A percentile compares a stretch with the other conserved stretches of the same genome.
phyloP scores from a whole-genome alignment of 2,797 vertebrate species.

The Pseudopleuronectes americanus region DNA sequence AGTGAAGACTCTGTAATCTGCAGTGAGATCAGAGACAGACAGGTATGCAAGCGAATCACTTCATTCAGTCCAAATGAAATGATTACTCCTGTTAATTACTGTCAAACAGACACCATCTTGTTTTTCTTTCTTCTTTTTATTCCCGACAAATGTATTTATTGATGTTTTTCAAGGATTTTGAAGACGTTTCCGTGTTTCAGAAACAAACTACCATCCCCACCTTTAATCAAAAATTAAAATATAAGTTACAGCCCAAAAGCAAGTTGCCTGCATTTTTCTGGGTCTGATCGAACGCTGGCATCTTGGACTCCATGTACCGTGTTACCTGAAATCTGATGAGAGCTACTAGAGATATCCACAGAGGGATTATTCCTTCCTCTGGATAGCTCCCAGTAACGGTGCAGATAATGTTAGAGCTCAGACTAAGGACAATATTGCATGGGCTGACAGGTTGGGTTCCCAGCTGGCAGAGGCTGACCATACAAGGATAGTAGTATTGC shows the following conservation, averaged over 20 bases:
- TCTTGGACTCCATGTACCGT: background rate
- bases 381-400: constrained; percentile 39
- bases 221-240: background rate
- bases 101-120: too few species aligned
- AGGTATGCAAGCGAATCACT: too few species aligned
- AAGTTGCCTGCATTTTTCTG: background rate
- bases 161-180: too few species aligned
- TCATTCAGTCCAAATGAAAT: too few species aligned
- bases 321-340: constrained; percentile 27
- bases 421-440: constrained; percentile 64
- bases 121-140: too few species aligned
- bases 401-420: constrained; percentile 60
- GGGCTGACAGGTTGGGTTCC: constrained; percentile 68
- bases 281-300: background rate
- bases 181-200: too few species aligned
- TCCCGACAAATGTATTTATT: too few species aligned
- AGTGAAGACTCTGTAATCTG: too few species aligned
- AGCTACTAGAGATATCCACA: constrained; percentile 31
- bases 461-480: constrained; percentile 72
- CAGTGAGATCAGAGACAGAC: too few species aligned
- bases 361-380: constrained; percentile 47
- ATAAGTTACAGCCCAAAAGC: background rate
- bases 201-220: background rate
- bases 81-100: too few species aligned
- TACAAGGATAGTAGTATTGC: constrained; percentile 64